These are phyloP conservation scores for Tiliacea aurago DNA, from an alignment of 2,888 invertebrate species.

Conservation along the genomic window DNA sequence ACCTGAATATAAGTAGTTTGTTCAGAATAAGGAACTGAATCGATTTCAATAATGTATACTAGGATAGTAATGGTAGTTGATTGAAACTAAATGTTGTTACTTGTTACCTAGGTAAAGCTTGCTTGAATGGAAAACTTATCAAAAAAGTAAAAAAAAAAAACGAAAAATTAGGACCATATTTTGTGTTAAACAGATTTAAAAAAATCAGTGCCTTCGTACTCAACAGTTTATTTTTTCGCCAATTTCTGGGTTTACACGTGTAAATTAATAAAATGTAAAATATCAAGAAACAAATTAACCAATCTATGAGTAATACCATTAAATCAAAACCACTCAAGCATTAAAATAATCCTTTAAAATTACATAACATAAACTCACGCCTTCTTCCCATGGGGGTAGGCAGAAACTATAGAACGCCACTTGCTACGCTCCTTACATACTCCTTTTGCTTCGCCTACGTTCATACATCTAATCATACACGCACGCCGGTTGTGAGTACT, in stretches of 20 bases:
- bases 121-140: background rate
- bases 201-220: background rate
- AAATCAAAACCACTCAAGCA: conserved; percentile 12
- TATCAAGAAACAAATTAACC: too few species aligned
- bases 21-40: too few species aligned
- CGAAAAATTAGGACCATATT: background rate
- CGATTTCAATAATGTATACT: too few species aligned
- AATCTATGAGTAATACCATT: background rate
- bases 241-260: background rate
- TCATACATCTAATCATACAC: too few species aligned
- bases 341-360: conserved; percentile 54
- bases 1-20: too few species aligned
- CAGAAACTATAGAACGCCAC: too few species aligned
- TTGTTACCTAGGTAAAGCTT: background rate
- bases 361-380: too few species aligned
- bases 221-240: background rate
- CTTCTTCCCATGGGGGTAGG: too few species aligned
- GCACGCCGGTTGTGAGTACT: too few species aligned
- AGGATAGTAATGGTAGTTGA: background rate
- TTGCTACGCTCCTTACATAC: too few species aligned
- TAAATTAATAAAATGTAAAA: background rate
- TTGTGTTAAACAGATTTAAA: background rate
- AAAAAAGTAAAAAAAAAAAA: background rate
- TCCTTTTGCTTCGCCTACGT: too few species aligned
- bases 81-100: background rate